Percentiles rank a stretch among this genome's conserved stretches.
Conservation (phyloP, 1,140 invertebrate genomes). For the Drosophila serrata region DNA sequence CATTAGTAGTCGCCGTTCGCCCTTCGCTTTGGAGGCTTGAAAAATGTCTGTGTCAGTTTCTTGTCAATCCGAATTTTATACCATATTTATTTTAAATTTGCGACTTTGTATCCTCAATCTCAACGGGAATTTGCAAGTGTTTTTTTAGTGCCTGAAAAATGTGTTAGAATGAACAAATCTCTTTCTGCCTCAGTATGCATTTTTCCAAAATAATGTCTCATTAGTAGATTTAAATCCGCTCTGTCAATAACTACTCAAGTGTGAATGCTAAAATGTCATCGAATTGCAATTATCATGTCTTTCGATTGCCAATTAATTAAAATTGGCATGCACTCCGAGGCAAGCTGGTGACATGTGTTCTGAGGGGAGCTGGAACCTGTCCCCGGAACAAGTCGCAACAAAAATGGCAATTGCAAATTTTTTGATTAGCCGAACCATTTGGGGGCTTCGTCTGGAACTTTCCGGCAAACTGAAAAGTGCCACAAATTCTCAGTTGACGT, state of each 20-base stretch:
- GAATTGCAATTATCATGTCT: conserved; percentile 8
- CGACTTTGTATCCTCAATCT: background rate
- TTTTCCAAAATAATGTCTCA: background rate
- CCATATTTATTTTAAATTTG: conserved; percentile 14
- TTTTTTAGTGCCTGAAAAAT: conserved; percentile 10
- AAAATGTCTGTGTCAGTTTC: conserved; percentile 5
- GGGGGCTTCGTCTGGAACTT: conserved; percentile 43
- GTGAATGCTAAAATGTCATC: conserved; percentile 12
- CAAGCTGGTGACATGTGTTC: conserved; percentile 4
- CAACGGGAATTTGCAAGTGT: conserved; percentile 5
- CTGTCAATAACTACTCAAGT: background rate
- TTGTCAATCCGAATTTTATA: conserved; percentile 13
- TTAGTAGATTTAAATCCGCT: too few species aligned
- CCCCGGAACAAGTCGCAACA: conserved; percentile 35
- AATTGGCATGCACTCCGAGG: conserved; percentile 33
- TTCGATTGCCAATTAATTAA: conserved; percentile 63
- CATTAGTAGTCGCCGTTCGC: conserved; percentile 52
- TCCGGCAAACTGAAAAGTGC: conserved; percentile 38
- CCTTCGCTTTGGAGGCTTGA: conserved; percentile 9
- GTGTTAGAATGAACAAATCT: conserved; percentile 32
- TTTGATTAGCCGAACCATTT: conserved; percentile 62
- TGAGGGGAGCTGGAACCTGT: conserved; percentile 9
- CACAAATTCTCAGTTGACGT: conserved; percentile 51
- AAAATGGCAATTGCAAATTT: conserved; percentile 65
- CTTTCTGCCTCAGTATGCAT: background rate